Conservation (phyloP, 2,113 vertebrate species). For the Aegithalos caudatus region DNA sequence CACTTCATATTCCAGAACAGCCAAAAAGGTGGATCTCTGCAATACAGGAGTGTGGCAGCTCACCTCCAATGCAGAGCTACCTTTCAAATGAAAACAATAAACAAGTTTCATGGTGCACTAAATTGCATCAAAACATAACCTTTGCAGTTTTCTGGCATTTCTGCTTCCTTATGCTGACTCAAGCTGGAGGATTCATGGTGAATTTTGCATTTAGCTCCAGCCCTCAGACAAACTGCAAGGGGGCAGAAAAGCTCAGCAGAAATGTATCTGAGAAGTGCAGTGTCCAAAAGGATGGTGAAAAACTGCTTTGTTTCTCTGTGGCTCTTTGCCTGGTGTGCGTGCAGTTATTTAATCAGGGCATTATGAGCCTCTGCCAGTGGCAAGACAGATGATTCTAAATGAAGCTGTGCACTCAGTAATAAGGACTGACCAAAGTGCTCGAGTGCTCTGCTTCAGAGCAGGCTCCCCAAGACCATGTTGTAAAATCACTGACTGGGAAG, state of each 20-base stretch:
- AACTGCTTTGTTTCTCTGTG: neutral
- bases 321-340: neutral
- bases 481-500: neutral
- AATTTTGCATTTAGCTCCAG: neutral
- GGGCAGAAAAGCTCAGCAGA: neutral
- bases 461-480: neutral
- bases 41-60: neutral
- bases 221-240: neutral
- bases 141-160: neutral
- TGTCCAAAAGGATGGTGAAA: neutral
- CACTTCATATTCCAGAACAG: neutral
- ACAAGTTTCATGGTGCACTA: neutral
- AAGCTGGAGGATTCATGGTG: neutral
- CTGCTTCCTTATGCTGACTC: neutral
- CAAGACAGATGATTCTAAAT: neutral
- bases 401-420: neutral
- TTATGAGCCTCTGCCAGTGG: neutral
- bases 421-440: neutral
- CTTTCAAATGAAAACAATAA: neutral
- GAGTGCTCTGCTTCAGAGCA: neutral
- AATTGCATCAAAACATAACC: neutral
- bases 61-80: neutral
- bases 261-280: neutral
- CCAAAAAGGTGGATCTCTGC: neutral
- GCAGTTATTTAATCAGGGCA: neutral